These are phyloP conservation scores for Sminthurinus aureus DNA, from an alignment of 2,888 invertebrate genomes.

Conservation along the genomic window DNA sequence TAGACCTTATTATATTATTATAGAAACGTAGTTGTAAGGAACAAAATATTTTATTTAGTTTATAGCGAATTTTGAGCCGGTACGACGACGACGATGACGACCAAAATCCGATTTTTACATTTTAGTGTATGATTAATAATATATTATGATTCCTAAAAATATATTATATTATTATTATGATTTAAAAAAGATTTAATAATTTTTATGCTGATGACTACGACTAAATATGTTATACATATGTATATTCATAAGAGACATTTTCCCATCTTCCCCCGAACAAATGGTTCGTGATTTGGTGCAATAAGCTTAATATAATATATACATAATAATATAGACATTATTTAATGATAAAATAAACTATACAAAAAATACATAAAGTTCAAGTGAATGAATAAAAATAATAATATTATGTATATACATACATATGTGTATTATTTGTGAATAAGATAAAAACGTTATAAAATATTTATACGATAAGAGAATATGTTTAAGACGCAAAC, in stretches of 20 bases:
- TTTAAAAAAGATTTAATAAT: neutral
- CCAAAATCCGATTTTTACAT: neutral
- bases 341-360: too few relatives aligned
- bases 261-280: conserved; percentile 34
- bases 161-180: neutral
- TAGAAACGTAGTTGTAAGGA: neutral
- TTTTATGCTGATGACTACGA: neutral
- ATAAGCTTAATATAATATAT: conserved; percentile 43
- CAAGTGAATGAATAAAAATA: conserved; percentile 7
- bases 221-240: too few relatives aligned
- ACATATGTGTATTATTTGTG: neutral
- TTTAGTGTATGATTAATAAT: neutral
- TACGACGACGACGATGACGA: neutral
- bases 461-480: too few relatives aligned
- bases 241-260: too few relatives aligned
- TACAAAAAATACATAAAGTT: neutral
- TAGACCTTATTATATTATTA: too few relatives aligned
- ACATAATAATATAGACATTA: too few relatives aligned
- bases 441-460: neutral
- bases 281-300: conserved; percentile 60
- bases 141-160: neutral
- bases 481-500: neutral
- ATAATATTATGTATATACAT: neutral
- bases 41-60: neutral
- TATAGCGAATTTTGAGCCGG: neutral